Evolutionary conservation across 2,888 invertebrate genomes (phyloP).

Genomic region (Drosophila recens): DNA sequence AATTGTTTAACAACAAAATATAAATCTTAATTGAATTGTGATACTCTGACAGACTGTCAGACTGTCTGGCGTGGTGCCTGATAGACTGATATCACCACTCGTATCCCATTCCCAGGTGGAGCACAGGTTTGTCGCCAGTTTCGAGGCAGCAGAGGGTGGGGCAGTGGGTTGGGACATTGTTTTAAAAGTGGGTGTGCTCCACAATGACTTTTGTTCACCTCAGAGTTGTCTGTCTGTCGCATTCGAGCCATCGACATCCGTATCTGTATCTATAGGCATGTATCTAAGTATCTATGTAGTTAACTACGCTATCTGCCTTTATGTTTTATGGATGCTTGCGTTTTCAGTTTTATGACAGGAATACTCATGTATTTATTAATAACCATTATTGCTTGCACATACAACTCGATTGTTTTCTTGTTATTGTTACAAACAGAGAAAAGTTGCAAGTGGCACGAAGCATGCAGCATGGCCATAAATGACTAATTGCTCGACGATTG

Average conservation of each 20-base stretch:
- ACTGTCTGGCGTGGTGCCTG: background rate
- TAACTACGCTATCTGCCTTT: constrained; percentile 48
- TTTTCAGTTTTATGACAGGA: constrained; percentile 64
- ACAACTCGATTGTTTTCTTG: constrained; percentile 46
- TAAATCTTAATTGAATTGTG: constrained; percentile 82
- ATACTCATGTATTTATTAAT: constrained; percentile 77
- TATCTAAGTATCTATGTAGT: constrained; percentile 32
- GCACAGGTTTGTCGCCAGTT: constrained; percentile 27
- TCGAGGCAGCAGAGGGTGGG: constrained; percentile 11
- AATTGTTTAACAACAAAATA: constrained; percentile 80
- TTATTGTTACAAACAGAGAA: constrained; percentile 15
- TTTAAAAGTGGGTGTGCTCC: constrained; percentile 68
- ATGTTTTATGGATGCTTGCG: constrained; percentile 62
- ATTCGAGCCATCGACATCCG: background rate
- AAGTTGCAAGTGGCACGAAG: constrained; percentile 50
- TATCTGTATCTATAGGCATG: constrained; percentile 14
- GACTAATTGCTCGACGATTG: constrained; percentile 46
- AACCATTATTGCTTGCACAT: constrained; percentile 64
- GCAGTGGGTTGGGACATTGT: constrained; percentile 7
- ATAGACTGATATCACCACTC: constrained; percentile 28
- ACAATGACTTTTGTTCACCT: constrained; percentile 58
- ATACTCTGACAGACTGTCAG: constrained; percentile 52
- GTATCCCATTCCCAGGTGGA: constrained; percentile 19
- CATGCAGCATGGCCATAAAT: constrained; percentile 42
- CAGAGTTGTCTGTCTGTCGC: constrained; percentile 32